phyloP scores from a whole-genome alignment of 2,888 invertebrate species.

The Frankliniella fusca region DNA sequence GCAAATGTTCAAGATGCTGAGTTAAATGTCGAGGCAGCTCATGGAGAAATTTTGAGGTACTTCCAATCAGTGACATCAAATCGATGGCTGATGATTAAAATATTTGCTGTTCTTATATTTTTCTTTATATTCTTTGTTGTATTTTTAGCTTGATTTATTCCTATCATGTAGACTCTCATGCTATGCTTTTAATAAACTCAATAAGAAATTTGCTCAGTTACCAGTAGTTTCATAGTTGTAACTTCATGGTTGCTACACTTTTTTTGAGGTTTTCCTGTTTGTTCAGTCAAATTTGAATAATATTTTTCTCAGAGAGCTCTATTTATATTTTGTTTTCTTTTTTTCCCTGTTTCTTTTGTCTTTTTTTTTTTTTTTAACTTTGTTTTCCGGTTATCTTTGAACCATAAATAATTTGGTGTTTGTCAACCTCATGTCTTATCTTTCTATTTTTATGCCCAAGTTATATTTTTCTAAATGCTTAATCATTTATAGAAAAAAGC shows the following conservation, averaged over 20 bases:
- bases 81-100: conserved; percentile 98
- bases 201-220: conserved; percentile 29
- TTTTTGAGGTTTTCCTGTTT: no score
- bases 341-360: neutral
- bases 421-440: no score
- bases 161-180: neutral
- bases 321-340: neutral
- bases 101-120: conserved; percentile 95
- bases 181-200: conserved; percentile 4
- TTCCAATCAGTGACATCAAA: conserved; percentile 96
- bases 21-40: conserved; percentile 96
- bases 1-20: conserved; percentile 93
- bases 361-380: neutral
- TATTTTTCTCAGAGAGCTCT: neutral
- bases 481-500: no score
- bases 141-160: conserved; percentile 65
- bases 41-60: conserved; percentile 94
- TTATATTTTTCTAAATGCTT: no score
- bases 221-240: neutral
- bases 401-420: no score
- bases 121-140: conserved; percentile 99
- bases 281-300: neutral
- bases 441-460: no score
- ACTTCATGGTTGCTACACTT: neutral
- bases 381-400: no score